phyloP scores from a whole-genome alignment of 2,113 vertebrate genomes.

The Lipophrys pholis region DNA sequence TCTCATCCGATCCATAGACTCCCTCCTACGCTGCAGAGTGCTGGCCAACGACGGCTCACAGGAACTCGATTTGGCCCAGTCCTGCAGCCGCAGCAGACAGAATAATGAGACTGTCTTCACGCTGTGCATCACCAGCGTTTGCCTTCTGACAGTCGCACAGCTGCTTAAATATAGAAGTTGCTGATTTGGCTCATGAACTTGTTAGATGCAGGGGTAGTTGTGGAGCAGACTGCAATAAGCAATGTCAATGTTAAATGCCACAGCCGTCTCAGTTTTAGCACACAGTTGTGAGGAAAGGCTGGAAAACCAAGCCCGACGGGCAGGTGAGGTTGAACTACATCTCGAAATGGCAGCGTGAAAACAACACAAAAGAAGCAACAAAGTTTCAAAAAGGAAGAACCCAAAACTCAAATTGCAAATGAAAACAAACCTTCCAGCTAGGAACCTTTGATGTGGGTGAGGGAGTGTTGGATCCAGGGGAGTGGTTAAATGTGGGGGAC shows the following conservation, averaged over 20 bases:
- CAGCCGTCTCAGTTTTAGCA: constrained; percentile 47
- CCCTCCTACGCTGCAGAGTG: constrained; percentile 90
- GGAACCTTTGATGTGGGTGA: constrained; percentile 87
- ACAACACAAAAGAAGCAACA: constrained; percentile 68
- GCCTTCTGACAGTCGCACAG: constrained; percentile 29
- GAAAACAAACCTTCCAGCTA: constrained; percentile 89
- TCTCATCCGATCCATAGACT: constrained; percentile 88
- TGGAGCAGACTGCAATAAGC: constrained; percentile 11
- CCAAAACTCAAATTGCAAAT: constrained; percentile 78
- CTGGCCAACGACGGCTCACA: constrained; percentile 86
- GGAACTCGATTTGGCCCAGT: constrained; percentile 91
- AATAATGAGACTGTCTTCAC: constrained; percentile 50
- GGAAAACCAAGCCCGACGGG: constrained; percentile 57
- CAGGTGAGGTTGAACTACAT: constrained; percentile 46
- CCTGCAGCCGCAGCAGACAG: constrained; percentile 80
- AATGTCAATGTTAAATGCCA: constrained; percentile 28
- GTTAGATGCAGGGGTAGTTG: constrained; percentile 41
- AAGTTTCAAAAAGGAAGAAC: constrained; percentile 43
- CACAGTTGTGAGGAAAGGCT: constrained; percentile 50
- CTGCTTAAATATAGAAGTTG: constrained; percentile 33
- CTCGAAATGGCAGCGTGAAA: constrained; percentile 39
- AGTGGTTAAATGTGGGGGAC: constrained; percentile 85
- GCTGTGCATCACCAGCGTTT: constrained; percentile 9
- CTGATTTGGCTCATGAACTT: constrained; percentile 53
- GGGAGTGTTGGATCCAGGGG: constrained; percentile 84